A percentile compares a stretch with the other conserved stretches of the same genome.
These are phyloP conservation scores for Cheilosia urbana DNA, from an alignment of 2,888 invertebrate genomes.

Conservation along the genomic window DNA sequence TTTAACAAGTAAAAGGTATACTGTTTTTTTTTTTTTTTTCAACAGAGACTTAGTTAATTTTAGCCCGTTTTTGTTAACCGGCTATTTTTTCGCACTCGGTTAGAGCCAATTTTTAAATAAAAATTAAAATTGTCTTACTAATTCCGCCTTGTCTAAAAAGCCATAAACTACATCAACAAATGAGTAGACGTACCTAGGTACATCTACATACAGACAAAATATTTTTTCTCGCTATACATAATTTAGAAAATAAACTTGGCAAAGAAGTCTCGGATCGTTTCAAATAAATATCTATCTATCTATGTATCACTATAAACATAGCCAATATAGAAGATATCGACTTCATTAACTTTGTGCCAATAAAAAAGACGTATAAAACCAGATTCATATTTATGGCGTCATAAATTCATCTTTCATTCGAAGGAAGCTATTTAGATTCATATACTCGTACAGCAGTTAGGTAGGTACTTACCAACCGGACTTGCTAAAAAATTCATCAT, in stretches of 20 bases:
- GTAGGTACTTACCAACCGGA: not conserved
- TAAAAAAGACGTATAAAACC: slow-evolving; percentile 52
- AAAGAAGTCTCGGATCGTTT: slow-evolving; percentile 18
- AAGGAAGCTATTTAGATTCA: not conserved
- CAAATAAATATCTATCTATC: slow-evolving; percentile 19
- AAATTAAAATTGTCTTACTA: too few relatives aligned
- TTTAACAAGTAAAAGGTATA: too few relatives aligned
- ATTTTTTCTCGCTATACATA: not conserved
- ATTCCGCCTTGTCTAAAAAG: not conserved
- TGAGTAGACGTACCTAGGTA: not conserved
- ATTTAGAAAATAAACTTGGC: slow-evolving; percentile 16
- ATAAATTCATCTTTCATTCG: slow-evolving; percentile 26
- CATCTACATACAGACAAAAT: not conserved
- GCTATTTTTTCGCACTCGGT: too few relatives aligned
- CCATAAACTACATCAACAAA: not conserved
- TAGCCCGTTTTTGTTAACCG: too few relatives aligned
- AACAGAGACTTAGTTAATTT: too few relatives aligned
- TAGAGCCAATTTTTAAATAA: too few relatives aligned
- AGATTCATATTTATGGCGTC: slow-evolving; percentile 46
- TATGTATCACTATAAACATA: not conserved
- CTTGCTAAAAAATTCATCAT: slow-evolving; percentile 19
- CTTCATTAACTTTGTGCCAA: slow-evolving; percentile 46
- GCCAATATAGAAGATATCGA: slow-evolving; percentile 26
- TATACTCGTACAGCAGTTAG: too few relatives aligned
- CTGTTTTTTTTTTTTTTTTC: too few relatives aligned